These are phyloP conservation scores for Bos taurus DNA, from an alignment of 2,113 vertebrate genomes.

Conservation along the genomic window ARS-UCD2.0 NC_037335.1:47684001-47684500, in stretches of 20 bases:
- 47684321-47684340: neutral
- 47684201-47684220: neutral
- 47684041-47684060: neutral
- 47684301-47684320: slow-evolving; percentile 29
- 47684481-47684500: slow-evolving; percentile 20
- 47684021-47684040: neutral
- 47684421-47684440: slow-evolving; percentile 45
- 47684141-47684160: too few species aligned
- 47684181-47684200: too few species aligned
- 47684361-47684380: slow-evolving; percentile 13
- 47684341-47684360: neutral
- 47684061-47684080: neutral
- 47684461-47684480: neutral
- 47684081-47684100: slow-evolving; percentile 44
- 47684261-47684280: slow-evolving; percentile 9
- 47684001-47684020: neutral
- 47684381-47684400: slow-evolving; percentile 6
- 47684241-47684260: neutral
- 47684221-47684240: neutral
- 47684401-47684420: slow-evolving; percentile 33
- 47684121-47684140: slow-evolving; percentile 53
- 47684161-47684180: too few species aligned
- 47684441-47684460: neutral
- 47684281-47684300: neutral
- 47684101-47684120: slow-evolving; percentile 40